Evolutionary conservation across 2,113 vertebrate genomes (phyloP).

Genomic region (Otocyon megalotis): DNA sequence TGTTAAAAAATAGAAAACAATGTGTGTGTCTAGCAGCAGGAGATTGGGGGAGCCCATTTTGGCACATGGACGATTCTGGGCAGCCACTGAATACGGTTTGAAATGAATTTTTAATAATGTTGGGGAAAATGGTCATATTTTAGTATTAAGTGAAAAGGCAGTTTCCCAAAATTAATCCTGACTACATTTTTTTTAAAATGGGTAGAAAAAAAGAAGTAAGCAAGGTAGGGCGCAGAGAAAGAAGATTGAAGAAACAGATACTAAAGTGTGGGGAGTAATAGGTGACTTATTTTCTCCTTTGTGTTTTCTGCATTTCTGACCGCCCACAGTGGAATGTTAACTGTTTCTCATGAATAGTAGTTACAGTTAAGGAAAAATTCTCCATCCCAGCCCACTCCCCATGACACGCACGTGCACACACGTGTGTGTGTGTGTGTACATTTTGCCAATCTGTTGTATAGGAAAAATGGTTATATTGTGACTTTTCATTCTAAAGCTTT

Average conservation of each 20-base stretch:
- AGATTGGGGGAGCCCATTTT: accelerated
- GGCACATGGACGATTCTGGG: neutral
- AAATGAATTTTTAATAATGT: neutral
- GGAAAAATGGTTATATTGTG: neutral
- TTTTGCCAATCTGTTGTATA: neutral
- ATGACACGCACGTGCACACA: too few species aligned
- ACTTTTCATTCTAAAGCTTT: neutral
- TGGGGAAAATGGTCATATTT: neutral
- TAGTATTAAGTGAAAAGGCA: constrained; percentile 13
- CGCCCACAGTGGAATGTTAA: neutral
- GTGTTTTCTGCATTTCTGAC: neutral
- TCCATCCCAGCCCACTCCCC: neutral
- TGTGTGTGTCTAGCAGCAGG: neutral
- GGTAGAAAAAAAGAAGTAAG: neutral
- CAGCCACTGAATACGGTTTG: neutral
- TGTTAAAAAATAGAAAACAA: constrained; percentile 33
- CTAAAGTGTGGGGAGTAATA: too few species aligned
- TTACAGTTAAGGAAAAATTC: neutral
- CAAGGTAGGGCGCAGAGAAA: neutral
- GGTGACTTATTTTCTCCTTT: neutral
- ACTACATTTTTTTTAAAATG: neutral
- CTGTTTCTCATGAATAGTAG: neutral
- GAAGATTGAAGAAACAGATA: neutral
- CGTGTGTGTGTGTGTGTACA: neutral
- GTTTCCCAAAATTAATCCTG: constrained; percentile 21